Base-by-base conservation (phyloP, 2,797 vertebrate species). In the Acanthurus leucopareius region DNA sequence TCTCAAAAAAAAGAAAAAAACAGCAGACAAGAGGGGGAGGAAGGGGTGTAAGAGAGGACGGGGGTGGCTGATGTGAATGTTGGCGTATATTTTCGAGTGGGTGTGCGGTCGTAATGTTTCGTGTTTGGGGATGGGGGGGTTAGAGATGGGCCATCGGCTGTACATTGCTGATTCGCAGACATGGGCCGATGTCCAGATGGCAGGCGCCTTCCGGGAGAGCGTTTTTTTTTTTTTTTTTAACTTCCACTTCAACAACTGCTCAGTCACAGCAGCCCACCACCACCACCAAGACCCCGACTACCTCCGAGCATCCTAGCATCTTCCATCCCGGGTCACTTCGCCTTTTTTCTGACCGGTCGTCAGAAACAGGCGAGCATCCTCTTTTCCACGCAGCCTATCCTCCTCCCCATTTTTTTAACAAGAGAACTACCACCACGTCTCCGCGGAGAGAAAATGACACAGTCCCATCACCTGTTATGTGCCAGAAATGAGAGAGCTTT, bases 111-210 rank as follows among this genome's bases (percentile, higher is more conserved):
- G 65, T 59, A 59, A 72, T 75, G 79, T 69, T 73, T 78, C 15
- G 19, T 70, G 28, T 25, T 20, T 49, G 68, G 51, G 65, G 62
- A 63, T 42, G 10, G 15, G 62, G 28, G 62, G 66, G 62, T 69
- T 4, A 35, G 67, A 52, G 76, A 75, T 10, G 72, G 74, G 3
- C 63, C 71, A 6, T 85, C 42, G 40, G 71, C 76, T 75, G 83
- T 77, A 65, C 79, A 35, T 20, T 86, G 75, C 83, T 78, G 87
- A 89, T 89, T 80, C 77, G 84, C 84, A 77, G 84, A 91, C 79
- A 8, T 4, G 82, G 85, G 72, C 84, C 63, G 38, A 75, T 64
- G 83, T 86, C 88, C 90, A 92, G 91, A 93, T 93, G 93, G 90
- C 62, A 19, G 58, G 17, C 11, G 72, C 80, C 86, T 85, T 90